Evolutionary conservation across 1,140 invertebrate genomes (phyloP).

Genomic region (Nephila pilipes): DNA sequence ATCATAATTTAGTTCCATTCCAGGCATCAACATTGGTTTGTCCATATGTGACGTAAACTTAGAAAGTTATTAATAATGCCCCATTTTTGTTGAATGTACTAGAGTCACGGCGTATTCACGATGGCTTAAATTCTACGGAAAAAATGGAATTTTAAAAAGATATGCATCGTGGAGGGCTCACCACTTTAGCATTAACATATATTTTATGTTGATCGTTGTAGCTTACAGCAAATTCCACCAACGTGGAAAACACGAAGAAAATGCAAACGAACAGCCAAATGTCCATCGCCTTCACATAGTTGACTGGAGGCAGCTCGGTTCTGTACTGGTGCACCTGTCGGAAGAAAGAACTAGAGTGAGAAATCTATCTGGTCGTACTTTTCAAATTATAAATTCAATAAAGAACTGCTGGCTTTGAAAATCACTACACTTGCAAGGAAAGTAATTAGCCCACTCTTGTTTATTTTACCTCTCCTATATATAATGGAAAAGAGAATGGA

Average conservation of each 20-base stretch:
- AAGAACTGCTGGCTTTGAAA: neutral
- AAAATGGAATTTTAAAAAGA: no score
- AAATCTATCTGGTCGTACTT: neutral
- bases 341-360: neutral
- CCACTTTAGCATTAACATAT: neutral
- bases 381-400: neutral
- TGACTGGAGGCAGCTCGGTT: slow-evolving; percentile 74
- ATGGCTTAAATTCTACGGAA: no score
- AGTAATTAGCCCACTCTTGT: no score
- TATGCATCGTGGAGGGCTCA: neutral
- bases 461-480: no score
- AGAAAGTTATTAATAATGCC: no score
- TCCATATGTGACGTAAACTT: no score
- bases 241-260: slow-evolving; percentile 81
- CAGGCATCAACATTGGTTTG: no score
- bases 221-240: slow-evolving; percentile 81
- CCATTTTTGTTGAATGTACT: no score
- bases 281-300: slow-evolving; percentile 79
- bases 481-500: no score
- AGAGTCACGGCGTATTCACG: no score
- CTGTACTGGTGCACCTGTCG: slow-evolving; percentile 72
- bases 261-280: slow-evolving; percentile 80
- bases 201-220: slow-evolving; percentile 39
- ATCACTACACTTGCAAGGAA: neutral
- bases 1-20: no score